These are phyloP conservation scores for Smittia aterrima DNA, from an alignment of 2,888 invertebrate genomes.

Conservation along the genomic window DNA sequence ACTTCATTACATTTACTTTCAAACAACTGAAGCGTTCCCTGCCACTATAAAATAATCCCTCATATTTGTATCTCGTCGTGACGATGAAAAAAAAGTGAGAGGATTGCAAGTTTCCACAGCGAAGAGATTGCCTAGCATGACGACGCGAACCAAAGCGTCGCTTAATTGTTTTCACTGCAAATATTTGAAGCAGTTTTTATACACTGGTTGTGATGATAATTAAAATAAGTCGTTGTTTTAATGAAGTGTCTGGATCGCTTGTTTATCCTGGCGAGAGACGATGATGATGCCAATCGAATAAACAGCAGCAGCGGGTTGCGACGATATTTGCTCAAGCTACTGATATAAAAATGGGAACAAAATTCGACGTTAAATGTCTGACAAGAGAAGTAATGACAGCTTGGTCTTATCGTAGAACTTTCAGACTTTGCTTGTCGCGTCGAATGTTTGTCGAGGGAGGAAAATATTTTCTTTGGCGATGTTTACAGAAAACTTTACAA, in stretches of 20 bases:
- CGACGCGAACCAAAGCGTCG: background rate
- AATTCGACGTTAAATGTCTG: background rate
- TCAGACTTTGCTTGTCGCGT: background rate
- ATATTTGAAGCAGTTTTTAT: conserved; percentile 33
- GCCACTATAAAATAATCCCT: background rate
- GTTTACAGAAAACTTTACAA: conserved; percentile 4
- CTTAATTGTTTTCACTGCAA: conserved; percentile 37
- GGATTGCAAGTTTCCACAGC: conserved; percentile 13
- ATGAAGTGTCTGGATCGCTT: conserved; percentile 36
- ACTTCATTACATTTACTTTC: too few relatives aligned
- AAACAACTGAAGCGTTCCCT: background rate
- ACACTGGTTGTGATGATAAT: conserved; percentile 17
- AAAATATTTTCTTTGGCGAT: conserved; percentile 1
- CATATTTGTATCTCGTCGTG: background rate
- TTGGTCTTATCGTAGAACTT: background rate
- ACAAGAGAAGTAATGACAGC: background rate
- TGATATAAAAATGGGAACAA: background rate
- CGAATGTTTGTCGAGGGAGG: background rate
- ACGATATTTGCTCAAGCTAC: background rate
- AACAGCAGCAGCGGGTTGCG: background rate
- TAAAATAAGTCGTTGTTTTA: conserved; percentile 35
- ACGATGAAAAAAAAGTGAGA: background rate
- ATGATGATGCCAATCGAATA: conserved; percentile 1
- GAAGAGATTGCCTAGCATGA: background rate
- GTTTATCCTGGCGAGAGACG: background rate